phyloP scores from a whole-genome alignment of 2,113 vertebrate species.

The Phyllopteryx taeniolatus region DNA sequence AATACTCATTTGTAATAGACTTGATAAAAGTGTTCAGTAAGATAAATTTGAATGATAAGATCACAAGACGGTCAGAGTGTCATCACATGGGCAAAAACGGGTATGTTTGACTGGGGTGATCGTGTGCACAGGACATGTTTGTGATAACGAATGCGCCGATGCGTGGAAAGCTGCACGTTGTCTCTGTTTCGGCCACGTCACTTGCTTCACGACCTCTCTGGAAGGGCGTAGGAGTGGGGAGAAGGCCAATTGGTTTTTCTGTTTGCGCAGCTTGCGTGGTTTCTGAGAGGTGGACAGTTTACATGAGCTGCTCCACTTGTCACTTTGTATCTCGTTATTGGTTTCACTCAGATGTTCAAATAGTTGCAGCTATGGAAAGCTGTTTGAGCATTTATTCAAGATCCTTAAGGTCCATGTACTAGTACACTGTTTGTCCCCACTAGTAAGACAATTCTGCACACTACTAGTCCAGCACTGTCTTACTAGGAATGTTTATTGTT shows the following conservation, averaged over 20 bases:
- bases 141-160: neutral
- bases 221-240: neutral
- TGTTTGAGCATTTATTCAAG: neutral
- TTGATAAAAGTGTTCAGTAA: too few relatives aligned
- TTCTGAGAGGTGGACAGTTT: neutral
- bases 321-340: neutral
- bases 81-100: too few relatives aligned
- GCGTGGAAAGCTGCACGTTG: neutral
- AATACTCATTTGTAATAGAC: too few relatives aligned
- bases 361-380: neutral
- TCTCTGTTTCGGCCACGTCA: constrained; percentile 2
- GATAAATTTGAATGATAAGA: too few relatives aligned
- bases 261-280: neutral
- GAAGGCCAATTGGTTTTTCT: neutral
- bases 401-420: neutral
- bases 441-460: neutral
- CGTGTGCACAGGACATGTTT: neutral
- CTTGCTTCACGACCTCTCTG: neutral
- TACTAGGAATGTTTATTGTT: too few relatives aligned
- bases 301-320: neutral
- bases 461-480: too few relatives aligned
- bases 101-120: too few relatives aligned
- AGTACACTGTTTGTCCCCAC: neutral
- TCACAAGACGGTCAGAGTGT: too few relatives aligned
- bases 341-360: too few relatives aligned